Evolutionary conservation across 2,797 vertebrate species (phyloP).

Genomic region (Esox masquinongy): DNA sequence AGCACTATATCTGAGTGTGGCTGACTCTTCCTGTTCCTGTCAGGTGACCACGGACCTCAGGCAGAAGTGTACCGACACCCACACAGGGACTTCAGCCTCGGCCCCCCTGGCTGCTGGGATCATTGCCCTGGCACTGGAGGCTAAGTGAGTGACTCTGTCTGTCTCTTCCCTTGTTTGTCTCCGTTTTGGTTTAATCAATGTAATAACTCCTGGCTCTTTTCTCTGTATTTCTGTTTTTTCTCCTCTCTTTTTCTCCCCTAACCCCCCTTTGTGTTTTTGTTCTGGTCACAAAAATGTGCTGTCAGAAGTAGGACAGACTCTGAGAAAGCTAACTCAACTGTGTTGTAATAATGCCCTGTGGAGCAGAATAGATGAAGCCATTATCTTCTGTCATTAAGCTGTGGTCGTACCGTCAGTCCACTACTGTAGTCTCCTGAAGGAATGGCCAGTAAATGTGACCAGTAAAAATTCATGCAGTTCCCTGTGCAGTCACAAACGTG

Average conservation of each 20-base stretch:
- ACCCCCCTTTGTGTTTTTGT: neutral
- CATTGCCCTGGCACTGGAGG: constrained; percentile 93
- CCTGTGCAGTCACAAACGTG: neutral
- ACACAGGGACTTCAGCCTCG: constrained; percentile 95
- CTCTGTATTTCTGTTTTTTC: neutral
- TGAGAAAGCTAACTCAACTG: neutral
- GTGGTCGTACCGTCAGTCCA: neutral
- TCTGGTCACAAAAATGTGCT: neutral
- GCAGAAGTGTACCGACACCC: constrained; percentile 94
- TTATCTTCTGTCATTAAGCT: neutral
- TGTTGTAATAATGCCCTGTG: neutral
- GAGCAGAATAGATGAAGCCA: neutral
- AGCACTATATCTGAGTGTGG: neutral
- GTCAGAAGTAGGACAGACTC: neutral
- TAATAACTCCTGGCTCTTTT: neutral
- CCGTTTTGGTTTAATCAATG: neutral
- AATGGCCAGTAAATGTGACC: neutral
- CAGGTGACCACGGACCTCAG: constrained; percentile 96
- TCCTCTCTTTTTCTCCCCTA: neutral
- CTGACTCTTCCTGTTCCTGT: constrained; percentile 30
- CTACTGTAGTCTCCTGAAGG: neutral
- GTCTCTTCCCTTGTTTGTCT: neutral
- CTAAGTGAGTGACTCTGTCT: constrained; percentile 70
- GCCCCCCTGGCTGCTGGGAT: constrained; percentile 95
- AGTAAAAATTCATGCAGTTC: neutral